Evolutionary conservation across 1,140 invertebrate genomes (phyloP), one percentile per base, ranked within the genome.

Genomic region (Acromyrmex heyeri): DNA sequence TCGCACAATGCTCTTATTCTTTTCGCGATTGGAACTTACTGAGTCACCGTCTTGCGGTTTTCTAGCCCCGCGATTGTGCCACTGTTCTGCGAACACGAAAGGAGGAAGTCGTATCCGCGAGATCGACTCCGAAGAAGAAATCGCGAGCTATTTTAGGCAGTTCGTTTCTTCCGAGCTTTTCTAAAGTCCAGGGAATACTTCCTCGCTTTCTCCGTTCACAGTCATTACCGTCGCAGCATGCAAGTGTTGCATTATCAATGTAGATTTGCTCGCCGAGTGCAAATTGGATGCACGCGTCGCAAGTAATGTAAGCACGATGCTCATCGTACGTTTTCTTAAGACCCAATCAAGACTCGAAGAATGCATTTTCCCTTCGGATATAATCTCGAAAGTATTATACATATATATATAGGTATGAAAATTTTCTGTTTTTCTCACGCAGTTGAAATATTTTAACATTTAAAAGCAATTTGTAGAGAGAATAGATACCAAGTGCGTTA

Each of bases 181-280:
- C 24, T 61, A 55, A 59, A 72, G 27, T 12, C 30, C 27, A 21
- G 34, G 34, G 50, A 69, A 16, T 14, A 30, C 14, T 76, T 70
- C 34, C 48, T 67, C 59, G 73, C 76, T 79, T 85, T 85, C 83
- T 79, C 83, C 73, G 55, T 88, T 89, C 87, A 89, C 78, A 87
- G 88, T 86, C 83, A 88, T 89, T 89, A 89, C 53, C 87, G 72
- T 75, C 67, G 53, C 75, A 78, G 30, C 12, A 65, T 48, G 57
- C 30, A n/a, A 70, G 38, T 30, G 59, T 59, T 24, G 75, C 64
- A 75, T 83, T 53, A 59, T 59, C 62, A 72, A 48, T 72, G 34
- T 50, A 50, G 65, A 69, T 70, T 81, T 44, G 64, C 30, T 67
- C 34, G 24, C 53, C 53, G 10, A 30, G 27, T 21, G 27, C 10